Percentiles rank a stretch among this genome's conserved stretches.
These are phyloP conservation scores for Tonatia bakeri DNA, from an alignment of 2,113 vertebrate genomes.

Conservation along the genomic window DNA sequence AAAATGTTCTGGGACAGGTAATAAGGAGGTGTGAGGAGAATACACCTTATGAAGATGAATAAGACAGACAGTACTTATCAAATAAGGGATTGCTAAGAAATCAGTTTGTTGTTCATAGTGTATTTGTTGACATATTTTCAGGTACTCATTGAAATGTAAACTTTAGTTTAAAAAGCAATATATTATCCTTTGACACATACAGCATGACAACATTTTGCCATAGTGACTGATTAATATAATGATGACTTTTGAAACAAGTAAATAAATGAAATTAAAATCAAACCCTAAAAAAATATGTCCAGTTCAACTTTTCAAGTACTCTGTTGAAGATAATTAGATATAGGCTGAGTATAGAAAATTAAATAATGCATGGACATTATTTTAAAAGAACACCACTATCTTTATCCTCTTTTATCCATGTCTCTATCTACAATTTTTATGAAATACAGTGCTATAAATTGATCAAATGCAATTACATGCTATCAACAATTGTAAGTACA, in stretches of 20 bases:
- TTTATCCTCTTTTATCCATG: background rate
- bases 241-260: slow-evolving; percentile 33
- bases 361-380: background rate
- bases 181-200: background rate
- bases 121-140: background rate
- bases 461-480: background rate
- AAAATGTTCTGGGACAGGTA: background rate
- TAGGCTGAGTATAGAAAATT: background rate
- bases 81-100: background rate
- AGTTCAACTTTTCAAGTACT: background rate
- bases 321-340: background rate
- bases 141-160: background rate
- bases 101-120: background rate
- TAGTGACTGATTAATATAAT: background rate
- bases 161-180: background rate
- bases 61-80: background rate
- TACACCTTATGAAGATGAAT: background rate
- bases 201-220: background rate
- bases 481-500: background rate
- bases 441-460: background rate
- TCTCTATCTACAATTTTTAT: background rate
- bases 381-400: background rate
- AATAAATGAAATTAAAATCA: slow-evolving; percentile 49
- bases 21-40: background rate
- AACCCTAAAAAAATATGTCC: background rate